Base-by-base conservation (phyloP, 2,113 vertebrate species). In the Austrofundulus limnaeus region DNA sequence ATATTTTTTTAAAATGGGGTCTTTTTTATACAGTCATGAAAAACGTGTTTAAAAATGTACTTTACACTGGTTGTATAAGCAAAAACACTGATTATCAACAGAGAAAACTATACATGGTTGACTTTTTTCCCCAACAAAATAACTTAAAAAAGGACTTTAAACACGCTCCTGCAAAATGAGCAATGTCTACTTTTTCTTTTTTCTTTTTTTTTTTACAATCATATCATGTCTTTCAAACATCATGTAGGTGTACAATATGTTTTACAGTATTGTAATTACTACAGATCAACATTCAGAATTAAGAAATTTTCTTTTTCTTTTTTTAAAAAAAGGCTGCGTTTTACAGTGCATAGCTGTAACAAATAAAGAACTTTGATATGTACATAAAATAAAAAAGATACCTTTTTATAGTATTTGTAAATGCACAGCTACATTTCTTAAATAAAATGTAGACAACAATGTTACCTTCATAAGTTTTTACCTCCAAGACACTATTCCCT, bases 291-390 rank as follows among this genome's bases (percentile, higher is more conserved):
- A 98, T 94, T 98, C 92, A 94, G 88, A 92, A 94, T 96, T 97
- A 96, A 96, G 95, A 98, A 98, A 97, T 94, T 85, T 89, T 94
- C 84, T 92, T 7, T 43, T 19, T n/a, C 16, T n/a, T 94, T 94
- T 92, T 84, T 94, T 9, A 37, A 96, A 87, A 89, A 99, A 97
- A 98, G 93, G 96, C 95, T 97, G 95, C 93, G 93, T 98, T 97
- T 92, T 98, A 98, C 96, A 98, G 96, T 98, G 97, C 96, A 98
- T 98, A 98, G 96, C 96, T 95, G 95, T 98, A 99, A 98, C 96
- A 96, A 97, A 97, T 94, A 96, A 94, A 96, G 88, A 95, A 94
- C 92, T 90, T 94, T 86, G 91, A 88, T 97, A 98, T 99, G 90
- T 98, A 98, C 96, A 97, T 79, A 95, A 96, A 98, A 98, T 94